phyloP scores from a whole-genome alignment of 1,140 invertebrate genomes.

The Diprion similis region DNA sequence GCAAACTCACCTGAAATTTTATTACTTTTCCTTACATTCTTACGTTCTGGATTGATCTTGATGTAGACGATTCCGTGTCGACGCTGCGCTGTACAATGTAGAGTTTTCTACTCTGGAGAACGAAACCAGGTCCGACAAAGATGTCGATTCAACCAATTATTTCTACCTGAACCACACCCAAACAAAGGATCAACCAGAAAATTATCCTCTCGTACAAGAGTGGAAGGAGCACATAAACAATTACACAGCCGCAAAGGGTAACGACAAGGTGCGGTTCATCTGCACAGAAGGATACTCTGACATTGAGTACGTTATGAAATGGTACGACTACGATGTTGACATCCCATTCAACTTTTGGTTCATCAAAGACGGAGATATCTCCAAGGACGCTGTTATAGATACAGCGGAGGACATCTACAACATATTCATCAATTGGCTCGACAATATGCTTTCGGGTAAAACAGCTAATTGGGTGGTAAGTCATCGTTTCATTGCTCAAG shows the following conservation, averaged over 20 bases:
- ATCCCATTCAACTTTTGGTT: conserved; percentile 77
- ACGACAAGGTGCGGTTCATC: conserved; percentile 68
- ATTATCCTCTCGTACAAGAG: conserved; percentile 66
- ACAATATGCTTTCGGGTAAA: conserved; percentile 53
- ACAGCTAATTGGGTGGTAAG: conserved; percentile 64
- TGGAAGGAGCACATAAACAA: conserved; percentile 71
- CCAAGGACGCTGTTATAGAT: conserved; percentile 46
- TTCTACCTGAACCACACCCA: conserved; percentile 67
- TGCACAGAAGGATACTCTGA: conserved; percentile 76
- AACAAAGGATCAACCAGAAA: conserved; percentile 67
- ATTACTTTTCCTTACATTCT: conserved; percentile 58
- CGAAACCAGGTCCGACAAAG: conserved; percentile 63
- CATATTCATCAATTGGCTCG: conserved; percentile 58
- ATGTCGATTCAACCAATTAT: conserved; percentile 61
- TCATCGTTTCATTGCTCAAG: conserved; percentile 13
- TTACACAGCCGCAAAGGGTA: conserved; percentile 53
- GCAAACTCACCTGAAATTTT: not conserved
- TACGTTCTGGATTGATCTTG: conserved; percentile 71
- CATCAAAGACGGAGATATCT: conserved; percentile 61
- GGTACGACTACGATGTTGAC: conserved; percentile 66
- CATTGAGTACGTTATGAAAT: conserved; percentile 67
- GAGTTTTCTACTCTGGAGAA: conserved; percentile 65
- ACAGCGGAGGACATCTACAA: conserved; percentile 52
- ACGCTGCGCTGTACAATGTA: conserved; percentile 67
- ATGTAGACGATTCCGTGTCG: conserved; percentile 77